Conservation (phyloP, 37 sponge, comb jelly and placozoan genomes). For the Geodia barretti region DNA sequence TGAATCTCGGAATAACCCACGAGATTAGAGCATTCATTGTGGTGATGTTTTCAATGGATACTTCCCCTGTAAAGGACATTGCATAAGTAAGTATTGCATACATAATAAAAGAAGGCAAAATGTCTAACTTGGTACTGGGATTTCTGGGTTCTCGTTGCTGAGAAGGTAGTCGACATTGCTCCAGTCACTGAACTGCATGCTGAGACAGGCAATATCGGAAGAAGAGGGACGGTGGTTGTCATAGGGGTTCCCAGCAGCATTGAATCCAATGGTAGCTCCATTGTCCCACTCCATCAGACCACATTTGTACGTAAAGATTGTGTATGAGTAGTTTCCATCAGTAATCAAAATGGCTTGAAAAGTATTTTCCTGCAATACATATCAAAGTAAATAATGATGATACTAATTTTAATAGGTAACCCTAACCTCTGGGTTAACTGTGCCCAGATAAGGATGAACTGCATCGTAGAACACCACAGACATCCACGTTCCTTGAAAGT, state of each 20-base stretch:
- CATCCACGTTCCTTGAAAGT: constrained; percentile 17
- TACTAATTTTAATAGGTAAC: background rate
- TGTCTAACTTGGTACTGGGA: background rate
- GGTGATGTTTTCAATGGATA: background rate
- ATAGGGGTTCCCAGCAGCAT: constrained; percentile 19
- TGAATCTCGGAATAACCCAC: background rate
- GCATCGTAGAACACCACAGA: background rate
- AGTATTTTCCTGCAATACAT: constrained; percentile 25
- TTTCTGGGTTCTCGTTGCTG: background rate
- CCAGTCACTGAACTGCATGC: constrained; percentile 14
- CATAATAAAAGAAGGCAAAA: too few relatives aligned
- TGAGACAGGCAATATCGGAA: constrained; percentile 21
- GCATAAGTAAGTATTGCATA: too few relatives aligned
- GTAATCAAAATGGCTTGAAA: constrained; percentile 43
- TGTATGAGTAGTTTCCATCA: constrained; percentile 25
- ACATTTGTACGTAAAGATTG: constrained; percentile 58
- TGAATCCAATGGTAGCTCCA: constrained; percentile 39
- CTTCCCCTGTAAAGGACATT: too few relatives aligned
- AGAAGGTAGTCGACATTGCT: constrained; percentile 32
- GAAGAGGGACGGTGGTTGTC: constrained; percentile 21
- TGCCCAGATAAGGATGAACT: background rate
- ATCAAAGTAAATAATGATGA: background rate
- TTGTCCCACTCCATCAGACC: constrained; percentile 25
- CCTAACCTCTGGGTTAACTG: background rate
- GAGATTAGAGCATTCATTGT: background rate